Percentiles rank a stretch among this genome's conserved stretches.
phyloP scores from a whole-genome alignment of 2,113 vertebrate genomes.

The Melozone crissalis region DNA sequence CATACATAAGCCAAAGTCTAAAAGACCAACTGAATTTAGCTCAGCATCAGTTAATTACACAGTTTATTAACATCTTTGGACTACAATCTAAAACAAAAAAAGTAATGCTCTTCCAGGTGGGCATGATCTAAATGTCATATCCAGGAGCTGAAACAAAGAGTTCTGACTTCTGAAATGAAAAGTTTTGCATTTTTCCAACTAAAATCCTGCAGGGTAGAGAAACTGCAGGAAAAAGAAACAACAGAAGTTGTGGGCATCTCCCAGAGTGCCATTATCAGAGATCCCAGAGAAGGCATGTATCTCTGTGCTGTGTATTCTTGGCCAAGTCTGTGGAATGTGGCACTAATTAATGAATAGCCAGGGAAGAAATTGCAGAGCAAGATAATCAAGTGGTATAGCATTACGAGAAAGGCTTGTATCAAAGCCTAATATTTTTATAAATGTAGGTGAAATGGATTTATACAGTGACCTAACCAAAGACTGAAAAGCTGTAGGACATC shows the following conservation, averaged over 20 bases:
- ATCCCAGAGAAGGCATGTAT: background rate
- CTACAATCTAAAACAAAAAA: background rate
- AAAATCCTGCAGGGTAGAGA: background rate
- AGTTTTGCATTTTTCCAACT: background rate
- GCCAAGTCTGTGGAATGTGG: background rate
- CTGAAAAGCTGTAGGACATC: background rate
- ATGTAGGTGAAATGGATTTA: background rate
- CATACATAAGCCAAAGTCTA: background rate
- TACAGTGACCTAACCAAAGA: background rate
- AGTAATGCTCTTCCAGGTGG: background rate
- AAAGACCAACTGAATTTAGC: background rate
- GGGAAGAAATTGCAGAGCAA: background rate
- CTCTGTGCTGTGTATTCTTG: background rate
- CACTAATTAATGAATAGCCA: background rate
- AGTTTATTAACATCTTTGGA: background rate
- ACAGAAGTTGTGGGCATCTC: accelerated
- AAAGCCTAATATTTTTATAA: background rate
- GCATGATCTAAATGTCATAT: background rate
- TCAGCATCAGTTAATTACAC: background rate
- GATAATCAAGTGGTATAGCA: background rate
- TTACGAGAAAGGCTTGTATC: background rate
- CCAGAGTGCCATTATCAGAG: background rate
- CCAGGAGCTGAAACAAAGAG: background rate
- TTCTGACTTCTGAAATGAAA: background rate
- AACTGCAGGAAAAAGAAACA: background rate